Percentiles rank a stretch among this genome's conserved stretches.
Conservation (phyloP, 2,113 vertebrate species). For the Erinaceus europaeus region DNA sequence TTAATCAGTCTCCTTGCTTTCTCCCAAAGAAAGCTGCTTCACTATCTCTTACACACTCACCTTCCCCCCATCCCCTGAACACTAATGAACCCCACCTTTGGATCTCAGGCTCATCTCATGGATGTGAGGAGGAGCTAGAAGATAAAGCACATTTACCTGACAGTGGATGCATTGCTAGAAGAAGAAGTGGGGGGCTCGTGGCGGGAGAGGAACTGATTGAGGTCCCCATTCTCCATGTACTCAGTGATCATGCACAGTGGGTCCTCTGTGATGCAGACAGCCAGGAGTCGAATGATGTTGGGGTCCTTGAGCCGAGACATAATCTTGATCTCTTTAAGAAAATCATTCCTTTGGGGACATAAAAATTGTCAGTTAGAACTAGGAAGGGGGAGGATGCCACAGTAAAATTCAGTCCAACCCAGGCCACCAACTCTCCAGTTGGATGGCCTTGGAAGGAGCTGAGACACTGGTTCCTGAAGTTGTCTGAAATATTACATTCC, state of each 20-base stretch:
- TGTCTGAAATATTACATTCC: background rate
- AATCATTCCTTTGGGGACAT: conserved; percentile 90
- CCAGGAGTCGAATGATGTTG: conserved; percentile 95
- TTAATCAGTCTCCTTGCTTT: background rate
- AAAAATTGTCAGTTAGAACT: conserved; percentile 25
- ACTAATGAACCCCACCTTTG: background rate
- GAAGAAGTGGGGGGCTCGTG: conserved; percentile 81
- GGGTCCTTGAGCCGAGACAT: conserved; percentile 96
- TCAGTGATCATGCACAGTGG: conserved; percentile 98
- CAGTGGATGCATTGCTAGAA: conserved; percentile 57
- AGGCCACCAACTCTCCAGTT: background rate
- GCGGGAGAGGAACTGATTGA: conserved; percentile 96
- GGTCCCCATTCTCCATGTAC: conserved; percentile 99
- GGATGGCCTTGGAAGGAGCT: background rate
- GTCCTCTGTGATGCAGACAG: conserved; percentile 92
- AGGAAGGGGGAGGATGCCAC: background rate
- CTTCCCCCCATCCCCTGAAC: background rate
- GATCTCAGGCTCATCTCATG: background rate
- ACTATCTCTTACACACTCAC: background rate
- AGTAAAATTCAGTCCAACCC: background rate
- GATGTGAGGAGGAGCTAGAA: background rate
- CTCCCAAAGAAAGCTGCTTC: background rate
- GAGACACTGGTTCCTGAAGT: background rate
- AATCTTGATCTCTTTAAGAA: conserved; percentile 99
- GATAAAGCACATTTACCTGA: conserved; percentile 83